Evolutionary conservation across 1,140 invertebrate species (phyloP), one percentile per base, ranked within the genome.

Genomic region (Armadillidium nasatum): DNA sequence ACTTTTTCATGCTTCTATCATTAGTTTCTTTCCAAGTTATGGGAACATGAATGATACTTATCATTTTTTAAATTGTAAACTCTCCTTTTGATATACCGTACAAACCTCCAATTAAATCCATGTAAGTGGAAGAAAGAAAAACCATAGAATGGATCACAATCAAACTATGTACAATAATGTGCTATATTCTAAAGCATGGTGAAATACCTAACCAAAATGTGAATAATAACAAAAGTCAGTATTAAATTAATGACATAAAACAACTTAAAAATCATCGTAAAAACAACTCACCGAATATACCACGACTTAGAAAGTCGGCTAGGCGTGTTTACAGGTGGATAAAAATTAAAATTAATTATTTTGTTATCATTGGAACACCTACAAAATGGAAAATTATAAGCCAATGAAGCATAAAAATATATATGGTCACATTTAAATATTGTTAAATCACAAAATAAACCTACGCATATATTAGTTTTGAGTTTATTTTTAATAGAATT

Each of bases 251-350:
- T 22, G 33, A 68, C 21, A 68, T 19, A 68, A 22, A 22, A 19
- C 66, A 68, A 22, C 21, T 10, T 22, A 23, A 19, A 67, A 68
- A 68, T 19, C 33, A 68, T 68, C 33, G 33, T 23, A 68, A 10
- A 10, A 68, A 68, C 33, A 15, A 76, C 76, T 76, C 72, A 76
- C 76, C 76, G 76, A 21, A 76, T 43, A 60, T 76, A 71, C 76
- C 76, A 76, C 4, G 76, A 76, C 76, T 76, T 76, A 76, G 43
- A 76, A 72, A 76, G 76, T 71, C 76, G 76, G 76, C 76, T 76
- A 73, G 68, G 72, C 23, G 45, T 50, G 72, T 72, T 44, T 43
- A 72, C 66, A 73, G 67, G 67, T n/a, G 33, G 72, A 33, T 72
- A 71, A 71, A 71, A 43, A 22, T 22, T n/a, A 71, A 33, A 7